These are phyloP conservation scores for Antedon mediterranea DNA, from an alignment of 53 echinoderm and acorn worm species.

Conservation along the genomic window DNA sequence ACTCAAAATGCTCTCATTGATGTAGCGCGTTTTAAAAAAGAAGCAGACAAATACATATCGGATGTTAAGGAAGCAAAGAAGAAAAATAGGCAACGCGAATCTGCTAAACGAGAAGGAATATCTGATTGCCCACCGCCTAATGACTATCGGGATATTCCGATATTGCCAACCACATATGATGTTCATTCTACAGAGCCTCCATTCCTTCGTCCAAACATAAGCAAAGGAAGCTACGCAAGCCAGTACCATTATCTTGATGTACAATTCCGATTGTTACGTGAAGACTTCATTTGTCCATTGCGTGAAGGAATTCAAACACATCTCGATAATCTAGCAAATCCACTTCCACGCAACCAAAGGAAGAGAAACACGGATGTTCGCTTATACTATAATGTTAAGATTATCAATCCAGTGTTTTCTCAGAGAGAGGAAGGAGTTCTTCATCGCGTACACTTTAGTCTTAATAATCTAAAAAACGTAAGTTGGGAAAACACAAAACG, in stretches of 20 bases:
- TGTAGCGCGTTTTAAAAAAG: too few relatives aligned
- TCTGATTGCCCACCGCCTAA: conserved; percentile 34
- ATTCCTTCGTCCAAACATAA: conserved; percentile 49
- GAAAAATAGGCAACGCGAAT: too few relatives aligned
- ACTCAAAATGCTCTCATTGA: conserved; percentile 20
- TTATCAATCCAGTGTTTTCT: background rate
- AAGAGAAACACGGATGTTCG: conserved; percentile 25
- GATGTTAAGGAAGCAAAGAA: too few relatives aligned
- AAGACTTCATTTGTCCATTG: conserved; percentile 67
- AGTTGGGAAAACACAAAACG: conserved; percentile 61
- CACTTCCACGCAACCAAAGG: background rate
- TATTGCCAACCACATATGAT: conserved; percentile 29
- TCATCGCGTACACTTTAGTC: conserved; percentile 28
- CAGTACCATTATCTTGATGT: conserved; percentile 73
- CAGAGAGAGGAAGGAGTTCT: background rate
- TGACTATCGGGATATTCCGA: conserved; percentile 44
- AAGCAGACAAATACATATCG: too few relatives aligned
- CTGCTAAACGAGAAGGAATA: too few relatives aligned
- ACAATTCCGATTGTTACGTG: conserved; percentile 64
- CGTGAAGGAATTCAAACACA: conserved; percentile 50
- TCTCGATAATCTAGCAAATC: conserved; percentile 3
- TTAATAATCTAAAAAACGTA: conserved; percentile 12
- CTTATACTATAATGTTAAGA: conserved; percentile 14
- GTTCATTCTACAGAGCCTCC: conserved; percentile 17
- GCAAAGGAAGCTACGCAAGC: conserved; percentile 36